Conservation (phyloP, 2,888 invertebrate genomes). For the Synanthedon tipuliformis region DNA sequence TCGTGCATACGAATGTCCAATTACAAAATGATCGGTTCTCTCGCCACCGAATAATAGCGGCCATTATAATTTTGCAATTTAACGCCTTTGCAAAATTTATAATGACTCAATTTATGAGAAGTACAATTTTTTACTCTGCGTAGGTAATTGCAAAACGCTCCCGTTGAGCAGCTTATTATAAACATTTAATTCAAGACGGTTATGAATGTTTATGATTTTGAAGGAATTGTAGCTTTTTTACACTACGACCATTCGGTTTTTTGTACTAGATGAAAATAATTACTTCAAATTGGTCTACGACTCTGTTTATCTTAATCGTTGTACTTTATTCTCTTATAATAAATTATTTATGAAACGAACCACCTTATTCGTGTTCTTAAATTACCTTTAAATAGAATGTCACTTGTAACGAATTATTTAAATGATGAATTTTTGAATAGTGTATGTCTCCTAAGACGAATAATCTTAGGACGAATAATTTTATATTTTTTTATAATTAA, state of each 20-base stretch:
- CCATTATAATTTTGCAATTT: conserved; percentile 49
- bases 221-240: background rate
- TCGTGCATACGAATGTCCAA: background rate
- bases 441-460: no score
- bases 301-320: background rate
- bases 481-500: no score
- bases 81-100: conserved; percentile 51
- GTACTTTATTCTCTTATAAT: no score
- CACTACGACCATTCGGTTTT: no score
- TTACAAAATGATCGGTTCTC: conserved; percentile 20
- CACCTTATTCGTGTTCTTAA: no score
- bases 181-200: conserved; percentile 4
- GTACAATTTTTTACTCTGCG: conserved; percentile 22
- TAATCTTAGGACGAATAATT: no score
- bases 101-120: conserved; percentile 52
- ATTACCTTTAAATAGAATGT: no score
- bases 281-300: background rate
- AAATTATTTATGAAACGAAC: no score
- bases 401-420: no score
- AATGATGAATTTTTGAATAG: no score
- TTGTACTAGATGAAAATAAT: background rate
- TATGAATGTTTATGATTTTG: background rate
- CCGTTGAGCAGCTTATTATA: conserved; percentile 34
- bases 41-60: conserved; percentile 40
- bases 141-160: conserved; percentile 21